A percentile compares a stretch with the other conserved stretches of the same genome.
Conservation (phyloP, 2,888 invertebrate species). For the Oscheius sp. region DNA sequence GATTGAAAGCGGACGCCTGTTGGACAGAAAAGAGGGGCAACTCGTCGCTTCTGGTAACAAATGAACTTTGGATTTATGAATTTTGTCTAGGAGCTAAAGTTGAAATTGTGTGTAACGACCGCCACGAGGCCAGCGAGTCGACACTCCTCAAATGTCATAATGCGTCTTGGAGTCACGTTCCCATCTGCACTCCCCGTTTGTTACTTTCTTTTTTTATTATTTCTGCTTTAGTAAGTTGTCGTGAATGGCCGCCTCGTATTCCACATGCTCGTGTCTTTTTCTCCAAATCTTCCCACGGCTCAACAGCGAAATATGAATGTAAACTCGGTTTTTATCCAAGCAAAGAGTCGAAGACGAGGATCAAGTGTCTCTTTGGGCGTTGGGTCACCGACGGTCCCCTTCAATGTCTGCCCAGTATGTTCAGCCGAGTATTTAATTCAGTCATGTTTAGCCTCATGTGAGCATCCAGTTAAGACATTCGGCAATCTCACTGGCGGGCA, state of each 20-base stretch:
- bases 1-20: conserved; percentile 70
- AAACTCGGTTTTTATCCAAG: conserved; percentile 44
- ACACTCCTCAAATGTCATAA: conserved; percentile 73
- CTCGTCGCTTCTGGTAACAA: conserved; percentile 77
- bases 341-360: conserved; percentile 20
- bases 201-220: not conserved
- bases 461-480: conserved; percentile 68
- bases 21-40: conserved; percentile 70
- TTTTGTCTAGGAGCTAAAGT: conserved; percentile 77
- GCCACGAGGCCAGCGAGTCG: conserved; percentile 73
- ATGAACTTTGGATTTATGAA: not conserved
- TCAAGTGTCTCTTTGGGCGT: conserved; percentile 87
- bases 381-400: conserved; percentile 79
- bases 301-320: conserved; percentile 80
- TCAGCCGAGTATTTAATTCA: not conserved
- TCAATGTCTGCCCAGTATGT: conserved; percentile 66
- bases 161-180: conserved; percentile 75
- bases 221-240: conserved; percentile 80
- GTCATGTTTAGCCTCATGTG: conserved; percentile 64
- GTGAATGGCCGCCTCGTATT: conserved; percentile 85
- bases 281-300: conserved; percentile 95
- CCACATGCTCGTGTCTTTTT: conserved; percentile 95
- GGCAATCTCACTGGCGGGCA: conserved; percentile 73
- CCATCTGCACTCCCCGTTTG: conserved; percentile 75
- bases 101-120: conserved; percentile 86